Percentiles rank a stretch among this genome's conserved stretches.
phyloP scores from a whole-genome alignment of 2,113 vertebrate species.

The Petaurus breviceps region DNA sequence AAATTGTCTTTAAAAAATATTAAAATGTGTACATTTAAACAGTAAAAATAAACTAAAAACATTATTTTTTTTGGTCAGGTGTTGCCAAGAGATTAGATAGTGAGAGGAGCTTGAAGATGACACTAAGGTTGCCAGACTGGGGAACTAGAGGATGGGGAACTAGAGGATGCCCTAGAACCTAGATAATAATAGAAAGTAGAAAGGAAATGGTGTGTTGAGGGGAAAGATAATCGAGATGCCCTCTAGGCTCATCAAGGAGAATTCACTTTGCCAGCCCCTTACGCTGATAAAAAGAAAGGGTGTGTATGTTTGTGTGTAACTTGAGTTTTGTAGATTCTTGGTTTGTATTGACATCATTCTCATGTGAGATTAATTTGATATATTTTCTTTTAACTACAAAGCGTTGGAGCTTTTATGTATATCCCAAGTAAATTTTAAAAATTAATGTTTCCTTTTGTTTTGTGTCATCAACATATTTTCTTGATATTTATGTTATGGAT shows the following conservation, averaged over 20 bases:
- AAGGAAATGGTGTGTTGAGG: background rate
- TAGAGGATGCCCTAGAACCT: background rate
- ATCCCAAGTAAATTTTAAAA: background rate
- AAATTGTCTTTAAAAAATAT: background rate
- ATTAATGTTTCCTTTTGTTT: background rate
- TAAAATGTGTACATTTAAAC: background rate
- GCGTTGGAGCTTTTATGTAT: background rate
- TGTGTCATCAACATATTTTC: background rate
- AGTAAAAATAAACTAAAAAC: background rate
- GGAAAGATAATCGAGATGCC: background rate
- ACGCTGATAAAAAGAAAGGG: background rate
- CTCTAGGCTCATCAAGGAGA: background rate
- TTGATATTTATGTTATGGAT: background rate
- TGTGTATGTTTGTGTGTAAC: background rate
- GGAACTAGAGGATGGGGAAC: background rate
- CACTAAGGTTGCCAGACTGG: background rate
- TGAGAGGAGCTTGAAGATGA: background rate
- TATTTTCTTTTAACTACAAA: background rate
- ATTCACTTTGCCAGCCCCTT: background rate
- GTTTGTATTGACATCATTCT: background rate
- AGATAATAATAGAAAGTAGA: background rate
- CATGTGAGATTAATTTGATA: background rate
- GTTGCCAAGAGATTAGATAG: background rate
- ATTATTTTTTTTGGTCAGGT: background rate
- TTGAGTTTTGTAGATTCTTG: background rate